Conservation (phyloP, 53 echinoderm and acorn worm genomes). For the Crossaster papposus region DNA sequence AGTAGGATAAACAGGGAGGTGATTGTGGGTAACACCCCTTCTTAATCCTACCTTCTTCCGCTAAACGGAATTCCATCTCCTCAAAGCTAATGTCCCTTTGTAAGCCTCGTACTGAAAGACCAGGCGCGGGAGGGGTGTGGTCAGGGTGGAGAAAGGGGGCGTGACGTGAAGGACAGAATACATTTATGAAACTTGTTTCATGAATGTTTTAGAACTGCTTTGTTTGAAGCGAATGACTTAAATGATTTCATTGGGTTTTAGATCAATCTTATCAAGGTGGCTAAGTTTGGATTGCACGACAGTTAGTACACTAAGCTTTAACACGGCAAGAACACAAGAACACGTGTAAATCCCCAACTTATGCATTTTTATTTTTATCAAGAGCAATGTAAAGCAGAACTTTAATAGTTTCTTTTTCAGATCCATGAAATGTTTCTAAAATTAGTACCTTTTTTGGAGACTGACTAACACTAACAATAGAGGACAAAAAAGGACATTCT, state of each 20-base stretch:
- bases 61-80: slow-evolving; percentile 92
- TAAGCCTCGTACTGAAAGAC: slow-evolving; percentile 57
- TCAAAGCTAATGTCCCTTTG: slow-evolving; percentile 88
- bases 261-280: neutral
- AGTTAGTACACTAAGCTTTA: too few relatives aligned
- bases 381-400: too few relatives aligned
- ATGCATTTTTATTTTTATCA: too few relatives aligned
- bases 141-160: neutral
- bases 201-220: too few relatives aligned
- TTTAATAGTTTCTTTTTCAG: too few relatives aligned
- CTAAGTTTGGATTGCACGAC: too few relatives aligned
- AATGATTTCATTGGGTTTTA: neutral
- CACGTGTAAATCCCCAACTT: too few relatives aligned
- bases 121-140: neutral
- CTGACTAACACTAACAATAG: too few relatives aligned
- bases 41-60: slow-evolving; percentile 87
- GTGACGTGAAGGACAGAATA: slow-evolving; percentile 44
- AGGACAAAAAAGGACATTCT: too few relatives aligned
- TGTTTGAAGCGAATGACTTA: neutral
- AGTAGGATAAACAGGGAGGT: neutral
- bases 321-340: too few relatives aligned
- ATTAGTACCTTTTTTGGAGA: too few relatives aligned
- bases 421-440: too few relatives aligned
- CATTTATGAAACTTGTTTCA: neutral
- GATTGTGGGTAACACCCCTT: neutral